Base-by-base conservation (phyloP, 1,140 invertebrate species). In the Ceratosolen fusciceps region DNA sequence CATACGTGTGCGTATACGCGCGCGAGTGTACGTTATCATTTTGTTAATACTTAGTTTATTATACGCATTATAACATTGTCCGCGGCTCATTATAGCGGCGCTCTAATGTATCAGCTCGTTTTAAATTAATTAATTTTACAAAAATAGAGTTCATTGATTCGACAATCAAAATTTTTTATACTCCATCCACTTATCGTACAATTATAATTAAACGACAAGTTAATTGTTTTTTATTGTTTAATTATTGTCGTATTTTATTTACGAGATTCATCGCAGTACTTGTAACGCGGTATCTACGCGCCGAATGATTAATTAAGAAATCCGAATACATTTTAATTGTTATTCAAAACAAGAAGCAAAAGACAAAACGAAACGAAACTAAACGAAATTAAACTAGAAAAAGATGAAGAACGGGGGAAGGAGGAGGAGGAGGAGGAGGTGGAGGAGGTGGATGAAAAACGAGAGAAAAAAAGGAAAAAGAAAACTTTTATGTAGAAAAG, bases 71-170 rank as follows among this genome's bases (percentile, higher is more conserved):
- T 37, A 65, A 21, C 16, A 37, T 65, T 8, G 31, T 37, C n/a
- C 19, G 58, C 14, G 58, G n/a, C 14, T 65, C 10, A n/a, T 37
- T 65, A 31, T 65, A 65, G n/a, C 31, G 37, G 31, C 16, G 60
- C 24, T n/a, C n/a, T 14, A 34, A 62, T 34, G 9, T 14, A 21
- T 34, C 60, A 5, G 5, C 26, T 65, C n/a, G 37, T 37, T 65
- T 65, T 65, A n/a, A n/a, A n/a, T n/a, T n/a, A 37, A 65, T 37
- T 65, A 37, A n/a, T 65, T 65, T 65, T 37, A 65, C 37, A 65
- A 65, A 37, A 65, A n/a, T 37, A 37, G 60, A n/a, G n/a, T n/a
- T n/a, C n/a, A n/a, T n/a, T n/a, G n/a, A n/a, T n/a, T n/a, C n/a
- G n/a, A n/a, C n/a, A n/a, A n/a, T n/a, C n/a, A n/a, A n/a, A n/a